These are phyloP conservation scores for Zygogramma bicolorata DNA, from an alignment of 2,888 invertebrate species.

Conservation along the genomic window DNA sequence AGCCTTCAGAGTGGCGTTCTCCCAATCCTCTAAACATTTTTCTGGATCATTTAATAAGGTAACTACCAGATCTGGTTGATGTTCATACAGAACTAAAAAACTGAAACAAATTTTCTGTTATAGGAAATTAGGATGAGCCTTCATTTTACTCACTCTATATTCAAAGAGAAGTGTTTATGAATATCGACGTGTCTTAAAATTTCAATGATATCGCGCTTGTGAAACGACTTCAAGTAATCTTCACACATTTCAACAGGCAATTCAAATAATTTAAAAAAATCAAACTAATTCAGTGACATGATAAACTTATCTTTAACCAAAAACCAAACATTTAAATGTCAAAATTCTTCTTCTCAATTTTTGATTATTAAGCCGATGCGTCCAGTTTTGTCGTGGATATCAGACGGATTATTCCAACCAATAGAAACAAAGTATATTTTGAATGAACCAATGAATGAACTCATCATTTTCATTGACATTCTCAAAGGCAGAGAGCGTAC, in stretches of 20 bases:
- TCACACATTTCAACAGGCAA: conserved; percentile 29
- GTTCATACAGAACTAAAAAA: conserved; percentile 78
- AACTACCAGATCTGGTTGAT: conserved; percentile 76
- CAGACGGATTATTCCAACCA: too few species aligned
- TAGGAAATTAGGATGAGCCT: background rate
- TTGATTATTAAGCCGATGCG: too few species aligned
- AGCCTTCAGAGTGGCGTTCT: conserved; percentile 72
- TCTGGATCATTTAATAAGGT: conserved; percentile 76
- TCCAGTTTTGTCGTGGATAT: too few species aligned
- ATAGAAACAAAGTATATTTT: too few species aligned
- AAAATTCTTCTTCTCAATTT: too few species aligned
- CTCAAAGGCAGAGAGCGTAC: too few species aligned
- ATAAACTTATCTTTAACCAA: too few species aligned
- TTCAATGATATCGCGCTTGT: conserved; percentile 72
- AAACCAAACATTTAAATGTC: too few species aligned
- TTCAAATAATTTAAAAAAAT: background rate
- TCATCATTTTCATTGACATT: too few species aligned
- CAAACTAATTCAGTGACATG: too few species aligned
- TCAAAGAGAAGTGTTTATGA: conserved; percentile 74
- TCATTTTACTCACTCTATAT: conserved; percentile 73
- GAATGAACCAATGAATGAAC: too few species aligned
- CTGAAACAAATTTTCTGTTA: conserved; percentile 67
- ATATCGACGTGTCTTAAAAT: conserved; percentile 74
- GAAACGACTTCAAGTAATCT: conserved; percentile 72
- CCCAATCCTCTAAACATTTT: conserved; percentile 74